Evolutionary conservation across 1,140 invertebrate species (phyloP), one percentile per base, ranked within the genome.

Genomic region (Trialeurodes vaporariorum): DNA sequence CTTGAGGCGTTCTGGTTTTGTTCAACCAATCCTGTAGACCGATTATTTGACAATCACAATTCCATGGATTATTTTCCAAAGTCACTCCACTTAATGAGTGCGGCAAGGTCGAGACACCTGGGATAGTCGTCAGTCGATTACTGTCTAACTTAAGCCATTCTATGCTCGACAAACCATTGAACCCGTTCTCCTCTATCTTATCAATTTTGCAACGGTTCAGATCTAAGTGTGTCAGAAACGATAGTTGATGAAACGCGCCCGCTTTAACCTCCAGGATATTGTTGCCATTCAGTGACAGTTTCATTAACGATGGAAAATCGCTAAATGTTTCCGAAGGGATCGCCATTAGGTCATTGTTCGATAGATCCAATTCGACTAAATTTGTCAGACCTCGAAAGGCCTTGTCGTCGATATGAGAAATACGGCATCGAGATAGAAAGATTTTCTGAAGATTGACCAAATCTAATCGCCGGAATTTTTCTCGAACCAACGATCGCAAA

Each of bases 381-480:
- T 94, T 95, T 11, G 88, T 87, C 25, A 96, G 81, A 1, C 92
- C 91, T 26, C 85, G 82, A 75, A 95, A 93, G 1, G 92, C 87
- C 70, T 83, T 82, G 67, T 86, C 84, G 72, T 92, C 87, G 67
- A 95, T 86, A 70, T 85, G 84, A 71, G 84, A 85, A 66, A 96
- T 82, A 68, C 85, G 83, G 75, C 91, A 93, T 69, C 84, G 83
- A 25, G 87, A 83, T 58, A 94, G 77, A 76, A 88, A 93, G 63
- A 96, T 87, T 73, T 90, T 87, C 74, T 96, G 93, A 63, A 95
- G 80, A 79, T 95, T 92, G n/a, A 90, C 83, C 64, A 95, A 78
- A 21, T 87, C 86, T 67, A 92, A 83, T 70, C 84, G 84, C 61
- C 87, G 82, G 71, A 96, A 94, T 17, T 86, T 83, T 73, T 93